Base-by-base conservation (phyloP, 2,113 vertebrate genomes). In the Cochlearius cochlearius region DNA sequence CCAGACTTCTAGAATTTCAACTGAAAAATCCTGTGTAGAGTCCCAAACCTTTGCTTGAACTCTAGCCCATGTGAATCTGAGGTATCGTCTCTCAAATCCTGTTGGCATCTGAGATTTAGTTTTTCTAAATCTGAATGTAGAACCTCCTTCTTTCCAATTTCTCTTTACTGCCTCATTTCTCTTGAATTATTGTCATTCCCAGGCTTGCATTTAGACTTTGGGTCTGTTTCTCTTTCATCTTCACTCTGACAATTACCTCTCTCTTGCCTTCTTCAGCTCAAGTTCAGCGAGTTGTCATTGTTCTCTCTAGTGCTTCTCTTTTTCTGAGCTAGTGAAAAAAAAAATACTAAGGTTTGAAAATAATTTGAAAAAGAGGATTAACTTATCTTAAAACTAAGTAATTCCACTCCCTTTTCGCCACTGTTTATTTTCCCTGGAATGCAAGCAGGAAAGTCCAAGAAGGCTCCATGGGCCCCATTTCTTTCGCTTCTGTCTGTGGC, bases 401-500 rank as follows among this genome's bases (percentile, higher is more conserved):
- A 71, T 71, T 74, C 27, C 16, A 21, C 12, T 55, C 10, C 20
- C 13, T 63, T 63, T 66, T 63, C 9, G 4, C 11, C 4, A 15
- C 32, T 77, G 15, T 5, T 78, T 17, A 6, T 58, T 74, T 88
- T 38, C 20, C 66, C 50, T 53, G 50, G n/a, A 82, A 50, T 5
- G n/a, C 12, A 79, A 59, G 29, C 11, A 71, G 32, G 13, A n/a
- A 81, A 43, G 8, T 47, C 29, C 0, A 0, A 88, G 74, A 39
- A 38, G 22, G 6, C 3, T 92, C 25, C 43, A 15, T 9, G 3
- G 5, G 4, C 6, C 17, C 15, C 16, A 7, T 26, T 72, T 30
- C 5, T 68, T 68, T 77, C 81, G 4, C 30, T 60, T 36, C 30
- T 20, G 2, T 45, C 17, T 15, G 34, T 60, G 17, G 10, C 23